phyloP scores from a whole-genome alignment of 1,140 invertebrate species.

The Streblospio benedicti region DNA sequence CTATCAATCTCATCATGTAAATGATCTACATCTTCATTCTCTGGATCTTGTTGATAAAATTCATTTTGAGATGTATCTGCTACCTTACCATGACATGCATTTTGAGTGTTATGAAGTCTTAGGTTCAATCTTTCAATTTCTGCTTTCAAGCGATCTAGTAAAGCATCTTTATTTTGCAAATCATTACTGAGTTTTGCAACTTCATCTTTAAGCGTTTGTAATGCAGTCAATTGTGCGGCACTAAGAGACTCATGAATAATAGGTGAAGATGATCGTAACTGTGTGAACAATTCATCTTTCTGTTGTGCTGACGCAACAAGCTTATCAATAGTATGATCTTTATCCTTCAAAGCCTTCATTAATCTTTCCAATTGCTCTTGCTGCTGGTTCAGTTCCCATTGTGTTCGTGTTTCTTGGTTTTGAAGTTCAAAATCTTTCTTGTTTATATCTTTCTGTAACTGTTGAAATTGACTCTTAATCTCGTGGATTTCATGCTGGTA shows the following conservation, averaged over 20 bases:
- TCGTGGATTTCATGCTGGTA: constrained; percentile 20
- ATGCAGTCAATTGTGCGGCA: not conserved
- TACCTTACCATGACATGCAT: too few relatives aligned
- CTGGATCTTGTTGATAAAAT: too few relatives aligned
- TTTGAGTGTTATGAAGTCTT: too few relatives aligned
- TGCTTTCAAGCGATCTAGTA: too few relatives aligned
- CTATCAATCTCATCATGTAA: too few relatives aligned
- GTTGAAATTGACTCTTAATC: constrained; percentile 23
- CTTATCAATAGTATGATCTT: constrained; percentile 28
- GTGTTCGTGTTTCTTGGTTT: constrained; percentile 17
- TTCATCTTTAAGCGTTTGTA: constrained; percentile 20
- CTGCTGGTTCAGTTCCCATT: constrained; percentile 20
- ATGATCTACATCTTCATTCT: too few relatives aligned
- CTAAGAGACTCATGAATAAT: not conserved
- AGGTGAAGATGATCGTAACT: constrained; percentile 13
- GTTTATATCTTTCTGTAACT: constrained; percentile 20
- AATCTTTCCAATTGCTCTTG: constrained; percentile 23
- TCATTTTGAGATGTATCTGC: too few relatives aligned
- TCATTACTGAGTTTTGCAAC: constrained; percentile 15
- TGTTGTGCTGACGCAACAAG: constrained; percentile 30
- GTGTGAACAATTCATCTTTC: constrained; percentile 25
- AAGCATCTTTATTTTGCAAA: constrained; percentile 16
- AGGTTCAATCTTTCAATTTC: too few relatives aligned
- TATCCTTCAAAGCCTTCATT: constrained; percentile 21
- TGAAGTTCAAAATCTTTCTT: constrained; percentile 22